These are phyloP conservation scores for Halichoerus grypus DNA, from an alignment of 2,113 vertebrate genomes.

Conservation along the genomic window DNA sequence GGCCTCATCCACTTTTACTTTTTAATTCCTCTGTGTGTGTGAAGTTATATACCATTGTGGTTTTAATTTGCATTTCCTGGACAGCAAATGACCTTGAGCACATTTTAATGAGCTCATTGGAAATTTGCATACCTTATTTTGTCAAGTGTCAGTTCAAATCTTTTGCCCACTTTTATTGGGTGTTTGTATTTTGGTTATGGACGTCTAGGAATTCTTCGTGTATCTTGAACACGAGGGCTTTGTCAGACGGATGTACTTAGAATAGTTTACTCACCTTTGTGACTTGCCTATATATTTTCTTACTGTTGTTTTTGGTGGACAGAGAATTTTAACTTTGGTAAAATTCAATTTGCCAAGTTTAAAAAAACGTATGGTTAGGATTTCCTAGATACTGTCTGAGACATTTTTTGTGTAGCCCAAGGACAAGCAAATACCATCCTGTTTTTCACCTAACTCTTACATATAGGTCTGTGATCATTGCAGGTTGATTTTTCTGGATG, in stretches of 20 bases:
- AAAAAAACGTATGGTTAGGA: rapidly evolving
- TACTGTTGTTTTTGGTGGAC: not conserved
- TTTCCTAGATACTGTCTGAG: not conserved
- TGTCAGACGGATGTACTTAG: not conserved
- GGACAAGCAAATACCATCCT: not conserved
- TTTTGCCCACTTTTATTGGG: not conserved
- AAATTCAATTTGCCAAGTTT: not conserved
- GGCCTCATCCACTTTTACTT: rapidly evolving
- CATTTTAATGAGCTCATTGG: not conserved
- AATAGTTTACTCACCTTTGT: not conserved
- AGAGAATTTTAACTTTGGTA: not conserved
- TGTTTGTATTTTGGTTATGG: not conserved
- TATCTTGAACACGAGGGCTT: not conserved
- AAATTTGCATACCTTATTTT: not conserved
- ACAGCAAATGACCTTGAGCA: rapidly evolving
- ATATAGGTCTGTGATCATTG: not conserved
- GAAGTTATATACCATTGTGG: rapidly evolving
- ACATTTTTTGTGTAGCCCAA: not conserved
- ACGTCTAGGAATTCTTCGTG: not conserved
- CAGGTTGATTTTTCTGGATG: not conserved
- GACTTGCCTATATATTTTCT: not conserved
- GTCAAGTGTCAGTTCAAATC: not conserved
- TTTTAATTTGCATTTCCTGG: not conserved
- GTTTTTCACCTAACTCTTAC: not conserved
- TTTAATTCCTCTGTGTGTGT: not conserved